Percentiles rank a stretch among this genome's conserved stretches.
phyloP scores from a whole-genome alignment of 2,888 invertebrate species.

The Ochropleura leucogaster region DNA sequence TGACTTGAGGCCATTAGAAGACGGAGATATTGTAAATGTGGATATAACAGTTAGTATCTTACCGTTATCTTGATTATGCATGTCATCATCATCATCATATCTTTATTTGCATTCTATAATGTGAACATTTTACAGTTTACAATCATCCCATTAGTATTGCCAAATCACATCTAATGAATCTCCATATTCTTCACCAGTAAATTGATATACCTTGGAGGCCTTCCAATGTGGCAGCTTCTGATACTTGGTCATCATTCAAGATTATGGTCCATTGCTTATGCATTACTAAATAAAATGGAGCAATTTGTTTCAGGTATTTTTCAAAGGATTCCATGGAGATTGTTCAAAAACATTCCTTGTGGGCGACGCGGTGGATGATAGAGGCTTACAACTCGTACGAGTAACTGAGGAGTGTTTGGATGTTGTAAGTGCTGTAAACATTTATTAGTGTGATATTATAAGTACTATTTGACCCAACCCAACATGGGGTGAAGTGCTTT shows the following conservation, averaged over 20 bases:
- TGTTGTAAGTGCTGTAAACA: conserved; percentile 83
- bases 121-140: too few species aligned
- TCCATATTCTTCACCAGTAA: background rate
- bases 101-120: too few species aligned
- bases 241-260: background rate
- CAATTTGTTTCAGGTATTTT: conserved; percentile 91
- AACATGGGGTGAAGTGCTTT: background rate
- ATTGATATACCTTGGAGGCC: background rate
- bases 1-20: conserved; percentile 93
- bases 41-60: conserved; percentile 94
- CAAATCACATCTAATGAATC: background rate
- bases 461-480: background rate
- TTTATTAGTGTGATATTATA: background rate
- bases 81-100: background rate
- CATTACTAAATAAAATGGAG: background rate
- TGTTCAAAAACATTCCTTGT: conserved; percentile 96
- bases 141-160: background rate
- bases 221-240: background rate
- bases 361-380: conserved; percentile 94
- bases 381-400: conserved; percentile 92
- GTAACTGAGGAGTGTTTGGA: conserved; percentile 93
- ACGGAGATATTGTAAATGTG: conserved; percentile 97
- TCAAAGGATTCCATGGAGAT: conserved; percentile 97
- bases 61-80: conserved; percentile 1
- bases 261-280: background rate